Conservation (phyloP, 2,888 invertebrate species). For the Drosophila antonietae region DNA sequence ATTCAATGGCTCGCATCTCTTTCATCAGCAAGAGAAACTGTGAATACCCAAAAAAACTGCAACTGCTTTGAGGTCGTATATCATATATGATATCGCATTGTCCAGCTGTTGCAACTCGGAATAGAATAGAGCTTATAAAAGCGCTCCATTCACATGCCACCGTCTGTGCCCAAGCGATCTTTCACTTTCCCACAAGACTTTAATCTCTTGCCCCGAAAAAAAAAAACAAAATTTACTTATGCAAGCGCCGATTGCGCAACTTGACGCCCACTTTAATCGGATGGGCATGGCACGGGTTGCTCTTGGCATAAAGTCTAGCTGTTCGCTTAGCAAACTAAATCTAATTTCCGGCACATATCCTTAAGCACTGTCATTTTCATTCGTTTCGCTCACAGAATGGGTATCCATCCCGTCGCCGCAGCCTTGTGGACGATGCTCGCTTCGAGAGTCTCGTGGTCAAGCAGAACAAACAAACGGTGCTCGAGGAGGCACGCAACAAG, state of each 20-base stretch:
- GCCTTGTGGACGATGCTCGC: slow-evolving; percentile 98
- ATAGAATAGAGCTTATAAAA: slow-evolving; percentile 27
- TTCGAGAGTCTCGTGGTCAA: slow-evolving; percentile 98
- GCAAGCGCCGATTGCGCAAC: slow-evolving; percentile 11
- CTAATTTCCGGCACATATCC: slow-evolving; percentile 73
- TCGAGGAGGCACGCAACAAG: slow-evolving; percentile 95
- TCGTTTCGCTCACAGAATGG: slow-evolving; percentile 91
- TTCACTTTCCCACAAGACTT: slow-evolving; percentile 13
- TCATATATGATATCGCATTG: slow-evolving; percentile 8
- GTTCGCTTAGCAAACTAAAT: slow-evolving; percentile 1
- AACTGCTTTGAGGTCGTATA: slow-evolving; percentile 26
- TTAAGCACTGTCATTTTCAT: slow-evolving; percentile 29
- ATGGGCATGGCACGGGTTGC: slow-evolving; percentile 4
- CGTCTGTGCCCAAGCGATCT: background rate
- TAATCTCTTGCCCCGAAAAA: background rate
- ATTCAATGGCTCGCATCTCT: slow-evolving; percentile 71
- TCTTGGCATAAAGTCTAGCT: slow-evolving; percentile 1
- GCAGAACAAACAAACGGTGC: slow-evolving; percentile 96
- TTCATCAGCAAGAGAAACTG: slow-evolving; percentile 70
- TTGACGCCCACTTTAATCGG: background rate
- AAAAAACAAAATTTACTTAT: background rate
- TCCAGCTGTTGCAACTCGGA: slow-evolving; percentile 31
- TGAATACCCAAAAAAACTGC: slow-evolving; percentile 59
- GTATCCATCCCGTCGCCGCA: slow-evolving; percentile 96
- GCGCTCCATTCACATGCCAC: background rate